Evolutionary conservation across 2,113 vertebrate species (phyloP).

Genomic region (Benitochromis conjunctus): DNA sequence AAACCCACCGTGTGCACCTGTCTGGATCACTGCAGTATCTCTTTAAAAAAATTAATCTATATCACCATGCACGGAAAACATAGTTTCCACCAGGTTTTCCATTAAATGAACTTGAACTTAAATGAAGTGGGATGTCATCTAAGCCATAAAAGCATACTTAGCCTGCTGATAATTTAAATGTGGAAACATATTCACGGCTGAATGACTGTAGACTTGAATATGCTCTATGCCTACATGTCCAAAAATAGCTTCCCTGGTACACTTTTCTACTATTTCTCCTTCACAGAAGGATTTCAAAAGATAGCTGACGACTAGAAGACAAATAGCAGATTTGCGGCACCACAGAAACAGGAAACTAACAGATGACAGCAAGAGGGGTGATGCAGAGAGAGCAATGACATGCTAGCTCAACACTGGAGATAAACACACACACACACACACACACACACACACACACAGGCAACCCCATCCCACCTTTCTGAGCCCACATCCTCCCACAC

Average conservation of each 20-base stretch:
- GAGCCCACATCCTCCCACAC: constrained; percentile 47
- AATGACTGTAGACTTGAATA: background rate
- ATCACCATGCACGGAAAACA: background rate
- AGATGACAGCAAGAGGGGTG: constrained; percentile 26
- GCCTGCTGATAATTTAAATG: background rate
- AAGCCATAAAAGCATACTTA: background rate
- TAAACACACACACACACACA: background rate
- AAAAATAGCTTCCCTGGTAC: background rate
- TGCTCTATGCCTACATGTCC: background rate
- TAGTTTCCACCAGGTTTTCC: background rate
- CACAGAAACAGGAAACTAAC: constrained; percentile 65
- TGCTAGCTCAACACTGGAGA: constrained; percentile 46
- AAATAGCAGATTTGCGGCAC: background rate
- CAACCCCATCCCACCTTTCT: constrained; percentile 37
- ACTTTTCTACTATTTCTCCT: background rate
- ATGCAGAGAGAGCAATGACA: constrained; percentile 59
- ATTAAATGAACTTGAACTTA: background rate
- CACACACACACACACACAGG: background rate
- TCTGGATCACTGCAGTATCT: background rate
- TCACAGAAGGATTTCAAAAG: background rate
- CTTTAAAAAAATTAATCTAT: background rate
- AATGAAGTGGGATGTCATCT: background rate
- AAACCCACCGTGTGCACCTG: background rate
- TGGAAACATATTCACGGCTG: background rate
- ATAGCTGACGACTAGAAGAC: background rate